Evolutionary conservation across 2,113 vertebrate genomes (phyloP), one percentile per base, ranked within the genome.

Genomic region (Haplotaxodon microlepis): DNA sequence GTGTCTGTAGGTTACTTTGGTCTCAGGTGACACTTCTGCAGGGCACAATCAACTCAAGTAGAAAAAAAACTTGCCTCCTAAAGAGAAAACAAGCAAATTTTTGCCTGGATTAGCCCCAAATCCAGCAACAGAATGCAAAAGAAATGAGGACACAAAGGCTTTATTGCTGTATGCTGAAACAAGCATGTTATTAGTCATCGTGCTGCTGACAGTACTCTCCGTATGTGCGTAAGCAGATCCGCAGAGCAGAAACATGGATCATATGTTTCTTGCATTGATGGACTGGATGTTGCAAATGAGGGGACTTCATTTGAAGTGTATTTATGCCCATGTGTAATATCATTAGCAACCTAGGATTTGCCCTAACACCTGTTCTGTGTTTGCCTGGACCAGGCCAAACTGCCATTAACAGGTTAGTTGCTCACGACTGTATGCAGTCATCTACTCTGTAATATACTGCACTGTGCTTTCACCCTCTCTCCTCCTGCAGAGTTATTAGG

Each of bases 21-120:
- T 90, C 34, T 87, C 38, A 84, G 83, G 85, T 84, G 84, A 86
- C 53, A 31, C n/a, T 63, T 87, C 61, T 59, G 13, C 84, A 85
- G 88, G 16, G 82, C 51, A 51, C 31, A 12, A 76, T 86, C 61
- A 42, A 81, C n/a, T 27, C 63, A 21, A 17, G 53, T 14, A 73
- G 29, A 53, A 71, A 66, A 66, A 66, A 51, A 76, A 8, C 47
- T 79, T 1, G 1, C 27, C 16, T 19, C 17, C 57, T 56, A 29
- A 21, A 84, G 45, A 14, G 57, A 87, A 27, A 7, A 14, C 31
- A 14, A 87, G 24, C 45, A 89, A 16, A 13, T 59, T 76, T 88
- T 54, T 31, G 31, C 76, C 21, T 82, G 42, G 40, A 85, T 83
- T 7, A 1, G 19, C 16, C 38, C 40, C 80, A 66, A 83, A 79